Percentiles rank a stretch among this genome's conserved stretches.
Evolutionary conservation across 2,797 vertebrate genomes (phyloP).

Genomic region (Myoxocephalus aenaeus): DNA sequence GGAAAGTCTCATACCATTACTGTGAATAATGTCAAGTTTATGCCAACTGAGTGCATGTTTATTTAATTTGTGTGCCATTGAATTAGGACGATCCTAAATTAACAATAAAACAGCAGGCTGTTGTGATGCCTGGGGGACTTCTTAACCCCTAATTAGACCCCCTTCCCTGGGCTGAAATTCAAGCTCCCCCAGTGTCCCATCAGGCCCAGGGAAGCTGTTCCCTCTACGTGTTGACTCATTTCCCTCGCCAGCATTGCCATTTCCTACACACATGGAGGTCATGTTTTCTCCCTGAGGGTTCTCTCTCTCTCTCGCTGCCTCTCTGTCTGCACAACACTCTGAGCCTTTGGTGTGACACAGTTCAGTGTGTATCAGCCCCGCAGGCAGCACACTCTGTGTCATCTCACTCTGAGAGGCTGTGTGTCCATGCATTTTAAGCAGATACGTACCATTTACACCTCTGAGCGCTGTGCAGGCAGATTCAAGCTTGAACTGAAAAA

Average conservation of each 20-base stretch:
- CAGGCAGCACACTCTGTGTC: slow-evolving; percentile 68
- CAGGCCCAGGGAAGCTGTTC: slow-evolving; percentile 88
- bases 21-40: slow-evolving; percentile 67
- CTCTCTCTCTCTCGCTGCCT: slow-evolving; percentile 40
- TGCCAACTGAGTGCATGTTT: slow-evolving; percentile 75
- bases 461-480: slow-evolving; percentile 23
- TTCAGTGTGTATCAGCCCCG: slow-evolving; percentile 68
- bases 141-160: slow-evolving; percentile 96
- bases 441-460: slow-evolving; percentile 32
- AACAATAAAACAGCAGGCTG: slow-evolving; percentile 88
- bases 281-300: slow-evolving; percentile 88
- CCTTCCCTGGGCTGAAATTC: slow-evolving; percentile 92
- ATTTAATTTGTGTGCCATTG: slow-evolving; percentile 79
- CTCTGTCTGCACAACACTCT: slow-evolving; percentile 64
- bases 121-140: slow-evolving; percentile 91
- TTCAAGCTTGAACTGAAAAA: slow-evolving; percentile 15
- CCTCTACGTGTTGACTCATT: slow-evolving; percentile 92
- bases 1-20: slow-evolving; percentile 44
- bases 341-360: slow-evolving; percentile 68
- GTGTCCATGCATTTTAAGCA: slow-evolving; percentile 63
- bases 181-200: slow-evolving; percentile 88
- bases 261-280: slow-evolving; percentile 92
- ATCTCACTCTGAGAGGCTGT: slow-evolving; percentile 47
- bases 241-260: slow-evolving; percentile 92
- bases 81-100: slow-evolving; percentile 84